phyloP scores from a whole-genome alignment of 1,140 invertebrate genomes.

The Leptinotarsa lineolata region DNA sequence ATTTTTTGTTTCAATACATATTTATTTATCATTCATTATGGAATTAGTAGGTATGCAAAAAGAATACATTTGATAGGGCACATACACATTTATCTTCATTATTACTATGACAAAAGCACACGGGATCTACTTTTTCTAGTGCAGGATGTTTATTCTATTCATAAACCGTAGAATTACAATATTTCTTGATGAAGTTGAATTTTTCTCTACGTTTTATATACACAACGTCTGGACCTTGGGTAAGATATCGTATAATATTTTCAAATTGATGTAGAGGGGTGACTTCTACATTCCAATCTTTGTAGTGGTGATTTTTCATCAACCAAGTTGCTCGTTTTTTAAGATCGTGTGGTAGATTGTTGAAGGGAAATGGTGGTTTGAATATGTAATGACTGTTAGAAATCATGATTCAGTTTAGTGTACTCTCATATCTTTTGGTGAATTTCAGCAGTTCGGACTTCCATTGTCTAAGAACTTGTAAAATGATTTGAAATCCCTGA shows the following conservation, averaged over 20 bases:
- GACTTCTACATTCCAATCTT: slow-evolving; percentile 4
- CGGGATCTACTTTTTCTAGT: background rate
- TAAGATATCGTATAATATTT: slow-evolving; percentile 13
- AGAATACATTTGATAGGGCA: no score
- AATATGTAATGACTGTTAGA: no score
- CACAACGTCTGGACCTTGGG: background rate
- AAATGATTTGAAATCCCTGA: no score
- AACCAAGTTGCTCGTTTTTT: slow-evolving; percentile 11
- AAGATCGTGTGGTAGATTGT: slow-evolving; percentile 14
- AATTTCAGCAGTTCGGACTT: no score
- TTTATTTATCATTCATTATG: no score
- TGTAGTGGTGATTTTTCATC: slow-evolving; percentile 13
- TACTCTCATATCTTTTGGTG: no score
- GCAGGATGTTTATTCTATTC: slow-evolving; percentile 8
- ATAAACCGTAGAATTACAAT: slow-evolving; percentile 4
- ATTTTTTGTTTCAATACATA: no score
- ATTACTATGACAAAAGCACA: slow-evolving; percentile 13
- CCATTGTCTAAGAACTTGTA: no score
- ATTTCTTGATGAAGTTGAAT: slow-evolving; percentile 15
- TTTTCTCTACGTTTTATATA: slow-evolving; percentile 11
- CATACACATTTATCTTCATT: no score
- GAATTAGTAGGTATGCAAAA: no score
- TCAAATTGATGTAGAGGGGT: slow-evolving; percentile 13
- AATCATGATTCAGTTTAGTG: no score
- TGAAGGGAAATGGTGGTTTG: slow-evolving; percentile 12